A percentile compares a stretch with the other conserved stretches of the same genome.
phyloP scores from a whole-genome alignment of 2,797 vertebrate species.

The Pangasius macronema region DNA sequence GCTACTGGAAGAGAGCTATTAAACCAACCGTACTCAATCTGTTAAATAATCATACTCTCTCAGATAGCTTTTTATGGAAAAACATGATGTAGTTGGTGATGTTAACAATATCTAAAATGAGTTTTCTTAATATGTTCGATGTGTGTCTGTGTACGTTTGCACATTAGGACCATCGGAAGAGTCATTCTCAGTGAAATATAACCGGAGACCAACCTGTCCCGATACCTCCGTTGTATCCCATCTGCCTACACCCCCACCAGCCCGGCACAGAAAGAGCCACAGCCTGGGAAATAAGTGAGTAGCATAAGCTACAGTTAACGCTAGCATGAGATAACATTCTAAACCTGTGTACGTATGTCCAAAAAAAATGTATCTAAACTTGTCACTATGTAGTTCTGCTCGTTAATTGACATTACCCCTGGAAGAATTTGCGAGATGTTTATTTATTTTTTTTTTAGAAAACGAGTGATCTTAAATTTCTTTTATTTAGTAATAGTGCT shows the following conservation, averaged over 20 bases:
- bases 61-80: background rate
- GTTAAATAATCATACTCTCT: background rate
- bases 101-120: background rate
- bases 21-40: background rate
- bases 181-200: conserved; percentile 79
- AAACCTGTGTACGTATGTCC: background rate
- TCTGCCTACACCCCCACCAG: conserved; percentile 86
- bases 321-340: background rate
- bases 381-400: background rate
- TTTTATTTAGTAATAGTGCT: background rate
- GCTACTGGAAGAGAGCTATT: background rate
- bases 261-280: conserved; percentile 95
- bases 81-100: background rate
- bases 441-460: background rate
- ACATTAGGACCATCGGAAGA: conserved; percentile 82
- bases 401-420: background rate
- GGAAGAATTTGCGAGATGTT: background rate
- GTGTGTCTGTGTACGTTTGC: conserved; percentile 5
- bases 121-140: background rate
- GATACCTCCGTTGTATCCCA: conserved; percentile 87
- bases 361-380: background rate
- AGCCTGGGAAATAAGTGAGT: conserved; percentile 96
- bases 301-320: background rate
- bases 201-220: conserved; percentile 90
- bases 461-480: background rate